phyloP scores from a whole-genome alignment of 2,797 vertebrate species.

The Alca torda region DNA sequence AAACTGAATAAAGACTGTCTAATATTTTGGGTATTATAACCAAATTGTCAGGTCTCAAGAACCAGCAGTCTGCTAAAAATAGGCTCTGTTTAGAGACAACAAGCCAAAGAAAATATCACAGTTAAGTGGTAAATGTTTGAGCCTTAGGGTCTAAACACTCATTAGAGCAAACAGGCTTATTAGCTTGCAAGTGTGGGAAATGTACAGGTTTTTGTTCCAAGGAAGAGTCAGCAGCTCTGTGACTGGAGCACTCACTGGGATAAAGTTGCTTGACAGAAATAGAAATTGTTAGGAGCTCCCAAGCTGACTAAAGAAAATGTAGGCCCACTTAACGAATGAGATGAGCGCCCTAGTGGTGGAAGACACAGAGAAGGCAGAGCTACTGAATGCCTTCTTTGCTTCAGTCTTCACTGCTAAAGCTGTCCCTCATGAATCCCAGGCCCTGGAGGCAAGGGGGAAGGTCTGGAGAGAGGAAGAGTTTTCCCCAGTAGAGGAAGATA shows the following conservation, averaged over 20 bases:
- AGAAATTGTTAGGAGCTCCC: background rate
- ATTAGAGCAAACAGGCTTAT: background rate
- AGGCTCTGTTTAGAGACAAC: background rate
- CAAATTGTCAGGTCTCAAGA: background rate
- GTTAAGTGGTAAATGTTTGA: background rate
- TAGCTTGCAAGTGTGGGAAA: background rate
- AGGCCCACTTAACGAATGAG: too few species aligned
- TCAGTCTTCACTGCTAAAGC: too few species aligned
- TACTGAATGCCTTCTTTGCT: too few species aligned
- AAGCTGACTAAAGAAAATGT: too few species aligned
- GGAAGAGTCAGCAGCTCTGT: background rate
- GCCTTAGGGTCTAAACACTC: background rate
- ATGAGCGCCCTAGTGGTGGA: too few species aligned
- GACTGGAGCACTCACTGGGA: background rate
- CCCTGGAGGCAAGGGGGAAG: too few species aligned
- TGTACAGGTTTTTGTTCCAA: background rate
- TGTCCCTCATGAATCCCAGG: too few species aligned
- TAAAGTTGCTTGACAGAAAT: background rate
- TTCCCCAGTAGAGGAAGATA: too few species aligned
- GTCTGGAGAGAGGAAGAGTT: too few species aligned
- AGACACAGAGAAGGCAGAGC: too few species aligned
- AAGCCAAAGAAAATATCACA: background rate
- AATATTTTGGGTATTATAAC: background rate
- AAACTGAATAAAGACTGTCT: background rate
- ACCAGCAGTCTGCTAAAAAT: background rate